Conservation (phyloP, 2,797 vertebrate genomes). For the Sorex maritimensis region DNA sequence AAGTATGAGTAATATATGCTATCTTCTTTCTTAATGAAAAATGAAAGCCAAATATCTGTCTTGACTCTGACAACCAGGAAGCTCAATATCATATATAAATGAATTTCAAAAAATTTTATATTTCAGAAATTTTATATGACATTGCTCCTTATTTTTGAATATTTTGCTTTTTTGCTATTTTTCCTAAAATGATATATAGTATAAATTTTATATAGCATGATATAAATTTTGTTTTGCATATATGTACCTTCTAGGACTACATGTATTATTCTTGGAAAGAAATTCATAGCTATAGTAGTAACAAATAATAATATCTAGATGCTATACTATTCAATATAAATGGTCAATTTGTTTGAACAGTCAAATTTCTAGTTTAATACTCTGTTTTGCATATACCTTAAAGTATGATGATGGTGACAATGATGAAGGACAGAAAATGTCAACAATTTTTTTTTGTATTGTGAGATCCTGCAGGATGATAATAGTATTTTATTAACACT, state of each 20-base stretch:
- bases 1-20: background rate
- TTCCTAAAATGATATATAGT: background rate
- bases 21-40: slow-evolving; percentile 11
- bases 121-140: background rate
- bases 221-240: background rate
- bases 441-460: background rate
- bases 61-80: background rate
- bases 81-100: background rate
- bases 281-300: background rate
- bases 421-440: background rate
- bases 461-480: background rate
- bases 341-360: background rate
- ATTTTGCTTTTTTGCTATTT: background rate
- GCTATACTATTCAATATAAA: background rate
- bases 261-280: background rate
- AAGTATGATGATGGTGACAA: background rate
- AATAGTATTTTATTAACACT: background rate
- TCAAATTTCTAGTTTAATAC: slow-evolving; percentile 5
- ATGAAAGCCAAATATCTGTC: background rate
- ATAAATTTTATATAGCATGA: background rate
- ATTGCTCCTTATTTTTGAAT: background rate
- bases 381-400: background rate
- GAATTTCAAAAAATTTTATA: background rate
- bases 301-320: background rate
- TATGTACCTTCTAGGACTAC: background rate